Evolutionary conservation across 1,140 invertebrate genomes (phyloP).

Genomic region (Euborellia annulipes): DNA sequence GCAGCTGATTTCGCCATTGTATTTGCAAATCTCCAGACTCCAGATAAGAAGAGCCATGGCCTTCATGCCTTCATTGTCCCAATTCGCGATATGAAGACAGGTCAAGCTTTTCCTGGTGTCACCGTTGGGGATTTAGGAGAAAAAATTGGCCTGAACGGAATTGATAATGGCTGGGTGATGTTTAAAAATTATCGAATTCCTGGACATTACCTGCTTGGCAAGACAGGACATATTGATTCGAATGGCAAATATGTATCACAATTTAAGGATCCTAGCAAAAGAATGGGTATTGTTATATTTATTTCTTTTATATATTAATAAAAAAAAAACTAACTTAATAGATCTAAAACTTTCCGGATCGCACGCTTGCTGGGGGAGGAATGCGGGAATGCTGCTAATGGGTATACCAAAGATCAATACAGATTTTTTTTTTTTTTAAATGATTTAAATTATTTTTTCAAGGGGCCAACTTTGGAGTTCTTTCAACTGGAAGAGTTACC

Average conservation of each 20-base stretch:
- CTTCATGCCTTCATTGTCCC: constrained; percentile 68
- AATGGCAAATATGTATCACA: constrained; percentile 50
- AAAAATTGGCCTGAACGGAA: constrained; percentile 64
- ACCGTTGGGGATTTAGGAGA: constrained; percentile 67
- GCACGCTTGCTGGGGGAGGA: no score
- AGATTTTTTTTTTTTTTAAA: neutral
- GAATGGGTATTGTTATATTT: constrained; percentile 36
- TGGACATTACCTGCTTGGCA: constrained; percentile 40
- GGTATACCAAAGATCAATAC: constrained; percentile 11
- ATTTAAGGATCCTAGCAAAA: constrained; percentile 57
- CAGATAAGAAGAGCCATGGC: constrained; percentile 56
- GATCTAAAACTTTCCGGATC: no score
- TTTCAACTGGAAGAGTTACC: constrained; percentile 57
- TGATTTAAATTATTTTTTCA: constrained; percentile 10
- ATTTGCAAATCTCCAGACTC: constrained; percentile 76
- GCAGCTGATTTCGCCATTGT: constrained; percentile 72
- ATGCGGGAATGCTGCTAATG: no score
- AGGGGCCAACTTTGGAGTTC: constrained; percentile 39
- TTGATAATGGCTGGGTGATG: constrained; percentile 61
- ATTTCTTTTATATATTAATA: neutral
- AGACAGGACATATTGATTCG: constrained; percentile 42
- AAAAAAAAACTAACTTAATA: no score
- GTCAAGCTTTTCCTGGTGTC: constrained; percentile 52
- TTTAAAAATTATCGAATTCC: constrained; percentile 46
- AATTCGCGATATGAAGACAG: constrained; percentile 52